Base-by-base conservation (phyloP, 2,797 vertebrate genomes). In the Ispidina picta region DNA sequence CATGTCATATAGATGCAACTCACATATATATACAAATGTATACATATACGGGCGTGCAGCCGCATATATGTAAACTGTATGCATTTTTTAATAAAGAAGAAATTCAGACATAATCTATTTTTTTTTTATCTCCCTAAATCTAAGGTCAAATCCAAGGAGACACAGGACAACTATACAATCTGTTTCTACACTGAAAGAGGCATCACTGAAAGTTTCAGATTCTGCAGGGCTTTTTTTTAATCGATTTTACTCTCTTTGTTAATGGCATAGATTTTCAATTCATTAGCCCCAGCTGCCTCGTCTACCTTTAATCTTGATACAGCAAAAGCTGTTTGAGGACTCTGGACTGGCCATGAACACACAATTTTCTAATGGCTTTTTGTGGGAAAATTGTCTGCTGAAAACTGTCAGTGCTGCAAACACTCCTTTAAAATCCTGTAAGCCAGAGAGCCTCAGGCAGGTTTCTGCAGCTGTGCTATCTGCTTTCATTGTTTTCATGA, bases 391-490 rank as follows among this genome's bases (percentile, higher is more conserved):
- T 51, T 80, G 46, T 52, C 73, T 64, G 55, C 59, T 64, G 39
- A 2, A 89, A 87, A 79, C 86, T 84, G 79, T 84, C 77, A 76
- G 60, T 77, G 73, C 65, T 80, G 88, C 89, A 91, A 95, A 83
- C 52, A 37, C 54, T 70, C 48, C 82, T 93, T 84, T 80, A 88
- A 65, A 94, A 78, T 62, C 72, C 17, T 71, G 78, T 66, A 39
- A 93, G 37, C 83, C 54, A 35, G 82, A 83, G 81, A 78, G 93
- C 94, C 93, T 55, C 20, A 0, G 90, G 94, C 92, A 82, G 80
- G 64, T 91, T 88, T 95, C 91, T 90, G 85, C 94, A 95, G 89
- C 96, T 95, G 95, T 91, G 86, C 86, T 87, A 92, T 90, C 92
- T 95, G 63, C 83, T 74, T 88, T 66, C 56, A 33, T 91, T 84